Evolutionary conservation across 2,797 vertebrate genomes (phyloP).

Genomic region (Coreius guichenoti): DNA sequence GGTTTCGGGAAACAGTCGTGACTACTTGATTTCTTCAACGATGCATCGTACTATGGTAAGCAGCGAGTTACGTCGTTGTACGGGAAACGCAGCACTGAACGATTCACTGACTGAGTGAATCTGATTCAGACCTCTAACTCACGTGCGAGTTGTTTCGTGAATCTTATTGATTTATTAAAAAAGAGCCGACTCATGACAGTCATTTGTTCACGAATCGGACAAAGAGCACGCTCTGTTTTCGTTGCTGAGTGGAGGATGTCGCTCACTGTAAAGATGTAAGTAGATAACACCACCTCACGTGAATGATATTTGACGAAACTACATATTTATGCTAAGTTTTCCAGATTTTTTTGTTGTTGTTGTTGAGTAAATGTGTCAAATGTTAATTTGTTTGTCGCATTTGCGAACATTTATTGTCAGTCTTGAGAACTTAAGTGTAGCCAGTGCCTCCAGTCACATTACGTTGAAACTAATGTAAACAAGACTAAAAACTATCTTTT

Average conservation of each 20-base stretch:
- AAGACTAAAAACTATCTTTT: neutral
- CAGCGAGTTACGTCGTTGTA: no score
- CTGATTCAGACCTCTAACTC: neutral
- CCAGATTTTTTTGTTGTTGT: neutral
- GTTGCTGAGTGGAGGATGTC: neutral
- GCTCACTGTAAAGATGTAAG: neutral
- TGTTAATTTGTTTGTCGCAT: neutral
- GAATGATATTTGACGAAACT: neutral
- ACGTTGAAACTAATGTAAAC: neutral
- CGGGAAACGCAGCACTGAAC: no score
- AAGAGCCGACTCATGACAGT: neutral
- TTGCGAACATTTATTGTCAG: neutral
- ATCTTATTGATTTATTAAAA: neutral
- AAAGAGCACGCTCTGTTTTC: no score
- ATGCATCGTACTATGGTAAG: no score
- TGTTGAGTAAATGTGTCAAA: neutral
- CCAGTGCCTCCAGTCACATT: neutral
- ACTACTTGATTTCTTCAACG: no score
- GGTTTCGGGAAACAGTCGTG: no score
- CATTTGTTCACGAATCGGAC: neutral
- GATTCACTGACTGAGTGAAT: neutral
- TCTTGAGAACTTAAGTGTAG: neutral
- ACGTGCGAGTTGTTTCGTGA: neutral
- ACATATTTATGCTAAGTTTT: neutral
- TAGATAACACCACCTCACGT: neutral